Conservation (phyloP, 2,888 invertebrate species). For the Platerodrilus igneus region DNA sequence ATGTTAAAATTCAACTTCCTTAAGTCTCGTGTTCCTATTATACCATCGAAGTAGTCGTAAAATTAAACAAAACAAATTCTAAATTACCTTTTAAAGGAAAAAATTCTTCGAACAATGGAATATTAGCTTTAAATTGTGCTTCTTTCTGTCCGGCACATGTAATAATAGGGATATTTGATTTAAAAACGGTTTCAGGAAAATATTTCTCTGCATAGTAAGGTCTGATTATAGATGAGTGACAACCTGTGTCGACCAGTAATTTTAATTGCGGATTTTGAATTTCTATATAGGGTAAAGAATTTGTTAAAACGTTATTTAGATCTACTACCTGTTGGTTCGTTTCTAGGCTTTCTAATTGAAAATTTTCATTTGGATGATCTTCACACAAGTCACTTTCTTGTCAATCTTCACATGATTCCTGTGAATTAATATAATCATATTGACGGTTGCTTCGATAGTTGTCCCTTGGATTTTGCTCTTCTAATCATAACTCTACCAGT, state of each 20-base stretch:
- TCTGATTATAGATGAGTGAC: conserved; percentile 9
- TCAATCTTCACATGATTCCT: no score
- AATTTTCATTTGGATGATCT: no score
- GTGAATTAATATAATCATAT: no score
- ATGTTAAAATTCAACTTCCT: conserved; percentile 12
- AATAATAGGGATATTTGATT: conserved; percentile 7
- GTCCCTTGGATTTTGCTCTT: no score
- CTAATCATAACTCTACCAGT: no score
- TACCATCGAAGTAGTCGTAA: conserved; percentile 22
- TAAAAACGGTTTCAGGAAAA: conserved; percentile 7
- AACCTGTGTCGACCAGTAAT: conserved; percentile 13
- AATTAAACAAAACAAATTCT: conserved; percentile 16
- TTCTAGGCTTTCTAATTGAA: no score
- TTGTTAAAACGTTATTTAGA: conserved; percentile 9
- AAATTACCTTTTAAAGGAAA: conserved; percentile 5
- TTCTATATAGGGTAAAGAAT: conserved; percentile 11
- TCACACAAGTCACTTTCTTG: no score
- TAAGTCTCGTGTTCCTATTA: conserved; percentile 18
- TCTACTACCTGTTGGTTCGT: no score
- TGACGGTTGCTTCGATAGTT: no score
- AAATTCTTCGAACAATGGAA: conserved; percentile 18
- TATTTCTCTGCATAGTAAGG: conserved; percentile 9
- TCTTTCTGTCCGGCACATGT: conserved; percentile 7
- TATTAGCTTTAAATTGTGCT: conserved; percentile 11
- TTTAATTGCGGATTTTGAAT: conserved; percentile 8